Conservation (phyloP, 2,797 vertebrate genomes). For the Scomberomorus guttatus region DNA sequence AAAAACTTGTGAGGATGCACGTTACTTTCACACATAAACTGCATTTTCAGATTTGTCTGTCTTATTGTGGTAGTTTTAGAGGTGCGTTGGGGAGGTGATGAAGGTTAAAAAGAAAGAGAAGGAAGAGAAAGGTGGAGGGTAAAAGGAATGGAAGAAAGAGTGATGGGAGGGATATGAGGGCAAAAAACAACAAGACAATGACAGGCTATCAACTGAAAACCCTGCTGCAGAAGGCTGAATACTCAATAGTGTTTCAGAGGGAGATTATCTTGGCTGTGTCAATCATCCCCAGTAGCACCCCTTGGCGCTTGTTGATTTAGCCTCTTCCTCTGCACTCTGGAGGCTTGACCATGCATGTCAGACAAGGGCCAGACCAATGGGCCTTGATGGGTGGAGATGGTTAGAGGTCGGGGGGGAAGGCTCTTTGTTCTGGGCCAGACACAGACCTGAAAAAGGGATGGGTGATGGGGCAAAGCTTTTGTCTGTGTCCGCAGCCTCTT, state of each 20-base stretch:
- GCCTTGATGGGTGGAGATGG: slow-evolving; percentile 43
- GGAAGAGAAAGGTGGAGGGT: not conserved
- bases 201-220: slow-evolving; percentile 20
- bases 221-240: slow-evolving; percentile 29
- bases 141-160: not conserved
- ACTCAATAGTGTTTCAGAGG: slow-evolving; percentile 42
- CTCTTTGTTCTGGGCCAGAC: slow-evolving; percentile 79
- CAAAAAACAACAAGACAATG: slow-evolving; percentile 32
- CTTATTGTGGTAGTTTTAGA: not conserved
- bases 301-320: slow-evolving; percentile 45
- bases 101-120: not conserved
- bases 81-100: not conserved
- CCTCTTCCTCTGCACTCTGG: slow-evolving; percentile 42
- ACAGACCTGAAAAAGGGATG: slow-evolving; percentile 56
- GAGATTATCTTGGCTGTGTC: slow-evolving; percentile 60
- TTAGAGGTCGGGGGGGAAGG: slow-evolving; percentile 29
- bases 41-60: not conserved
- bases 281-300: slow-evolving; percentile 54
- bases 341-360: slow-evolving; percentile 60
- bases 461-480: slow-evolving; percentile 67
- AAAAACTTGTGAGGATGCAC: not conserved
- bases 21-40: not conserved
- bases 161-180: slow-evolving; percentile 1
- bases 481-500: slow-evolving; percentile 67
- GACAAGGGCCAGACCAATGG: slow-evolving; percentile 50